Percentiles rank a stretch among this genome's conserved stretches.
phyloP scores from a whole-genome alignment of 2,797 vertebrate species.

The Nyctalus aviator region DNA sequence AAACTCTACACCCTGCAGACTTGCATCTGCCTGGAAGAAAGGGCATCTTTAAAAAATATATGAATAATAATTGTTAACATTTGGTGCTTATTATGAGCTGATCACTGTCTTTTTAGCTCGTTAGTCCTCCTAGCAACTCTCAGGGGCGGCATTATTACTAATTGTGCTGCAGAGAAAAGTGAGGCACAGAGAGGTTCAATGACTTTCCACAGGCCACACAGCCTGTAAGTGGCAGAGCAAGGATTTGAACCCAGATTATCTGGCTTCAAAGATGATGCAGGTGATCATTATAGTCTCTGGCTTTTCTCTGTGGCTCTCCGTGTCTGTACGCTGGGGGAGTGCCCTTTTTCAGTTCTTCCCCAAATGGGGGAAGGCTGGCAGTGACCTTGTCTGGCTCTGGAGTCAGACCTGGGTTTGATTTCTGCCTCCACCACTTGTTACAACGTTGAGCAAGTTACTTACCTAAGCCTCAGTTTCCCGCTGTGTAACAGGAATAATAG shows the following conservation, averaged over 20 bases:
- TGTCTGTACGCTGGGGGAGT: background rate
- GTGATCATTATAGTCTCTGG: background rate
- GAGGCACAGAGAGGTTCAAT: background rate
- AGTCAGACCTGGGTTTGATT: background rate
- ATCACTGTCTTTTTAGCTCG: background rate
- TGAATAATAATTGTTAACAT: background rate
- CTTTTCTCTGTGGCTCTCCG: background rate
- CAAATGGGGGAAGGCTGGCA: background rate
- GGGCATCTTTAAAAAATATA: background rate
- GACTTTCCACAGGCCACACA: background rate
- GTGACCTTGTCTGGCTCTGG: conserved; percentile 49
- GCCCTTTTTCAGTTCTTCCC: background rate
- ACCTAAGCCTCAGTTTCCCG: background rate
- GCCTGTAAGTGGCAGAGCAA: background rate
- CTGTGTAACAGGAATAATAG: background rate
- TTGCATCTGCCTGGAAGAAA: conserved; percentile 22
- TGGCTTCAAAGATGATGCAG: background rate
- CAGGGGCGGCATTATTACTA: background rate
- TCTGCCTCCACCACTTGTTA: background rate
- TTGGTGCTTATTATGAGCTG: background rate
- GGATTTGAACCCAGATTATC: conserved; percentile 16
- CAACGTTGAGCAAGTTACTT: background rate
- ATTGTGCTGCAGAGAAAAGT: background rate
- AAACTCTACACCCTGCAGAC: background rate
- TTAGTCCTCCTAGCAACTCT: background rate